phyloP scores from a whole-genome alignment of 2,888 invertebrate species.

The Archips crataeganus region DNA sequence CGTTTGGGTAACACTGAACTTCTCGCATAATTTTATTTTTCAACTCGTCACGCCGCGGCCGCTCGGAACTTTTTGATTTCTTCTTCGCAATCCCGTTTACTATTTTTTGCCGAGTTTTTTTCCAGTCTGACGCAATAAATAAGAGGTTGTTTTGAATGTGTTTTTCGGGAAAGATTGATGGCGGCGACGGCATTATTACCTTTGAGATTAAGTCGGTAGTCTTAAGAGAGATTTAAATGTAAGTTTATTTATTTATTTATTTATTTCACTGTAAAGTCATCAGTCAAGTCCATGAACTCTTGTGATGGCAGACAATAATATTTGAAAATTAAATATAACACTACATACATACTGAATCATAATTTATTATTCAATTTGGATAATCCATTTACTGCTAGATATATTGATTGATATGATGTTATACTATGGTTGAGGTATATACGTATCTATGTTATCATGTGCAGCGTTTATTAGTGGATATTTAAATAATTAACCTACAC shows the following conservation, averaged over 20 bases:
- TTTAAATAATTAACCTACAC: too few relatives aligned
- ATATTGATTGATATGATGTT: too few relatives aligned
- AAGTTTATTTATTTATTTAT: background rate
- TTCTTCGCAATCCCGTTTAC: slow-evolving; percentile 47
- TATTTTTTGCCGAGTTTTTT: slow-evolving; percentile 52
- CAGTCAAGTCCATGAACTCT: too few relatives aligned
- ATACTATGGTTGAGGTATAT: too few relatives aligned
- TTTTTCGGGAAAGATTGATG: slow-evolving; percentile 19
- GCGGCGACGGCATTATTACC: slow-evolving; percentile 12
- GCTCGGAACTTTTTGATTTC: slow-evolving; percentile 56
- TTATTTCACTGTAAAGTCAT: too few relatives aligned
- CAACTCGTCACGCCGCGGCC: slow-evolving; percentile 53
- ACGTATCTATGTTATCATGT: too few relatives aligned
- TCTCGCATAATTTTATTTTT: slow-evolving; percentile 64
- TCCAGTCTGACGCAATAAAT: slow-evolving; percentile 53
- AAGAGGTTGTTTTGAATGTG: slow-evolving; percentile 44
- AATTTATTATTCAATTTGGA: too few relatives aligned
- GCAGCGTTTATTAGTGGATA: too few relatives aligned
- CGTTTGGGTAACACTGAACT: slow-evolving; percentile 20
- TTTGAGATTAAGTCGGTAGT: slow-evolving; percentile 23
- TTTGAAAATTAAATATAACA: too few relatives aligned
- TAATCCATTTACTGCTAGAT: too few relatives aligned
- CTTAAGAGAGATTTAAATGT: background rate
- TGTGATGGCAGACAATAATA: too few relatives aligned
- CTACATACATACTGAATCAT: too few relatives aligned